Evolutionary conservation across 2,797 vertebrate genomes (phyloP).

Genomic region (Girardinus metallicus): DNA sequence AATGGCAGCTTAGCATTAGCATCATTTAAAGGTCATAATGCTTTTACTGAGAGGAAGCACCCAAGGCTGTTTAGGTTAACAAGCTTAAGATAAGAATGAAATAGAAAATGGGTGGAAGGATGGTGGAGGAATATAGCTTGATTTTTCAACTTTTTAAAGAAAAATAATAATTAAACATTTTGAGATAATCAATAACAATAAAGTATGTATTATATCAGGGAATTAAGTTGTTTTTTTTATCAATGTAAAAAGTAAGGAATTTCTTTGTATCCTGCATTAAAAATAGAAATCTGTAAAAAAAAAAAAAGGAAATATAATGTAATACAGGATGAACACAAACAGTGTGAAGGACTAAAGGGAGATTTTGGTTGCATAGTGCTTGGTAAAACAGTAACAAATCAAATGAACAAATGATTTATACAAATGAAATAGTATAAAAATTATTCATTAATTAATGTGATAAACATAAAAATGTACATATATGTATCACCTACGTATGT

Average conservation of each 20-base stretch:
- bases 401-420: too few relatives aligned
- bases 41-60: slow-evolving; percentile 41
- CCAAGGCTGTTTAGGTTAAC: slow-evolving; percentile 45
- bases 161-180: too few relatives aligned
- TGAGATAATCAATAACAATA: too few relatives aligned
- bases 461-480: too few relatives aligned
- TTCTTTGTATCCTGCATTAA: background rate
- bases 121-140: too few relatives aligned
- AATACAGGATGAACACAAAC: background rate
- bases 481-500: too few relatives aligned
- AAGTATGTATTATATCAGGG: too few relatives aligned
- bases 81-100: slow-evolving; percentile 32
- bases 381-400: background rate
- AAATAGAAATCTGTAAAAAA: background rate
- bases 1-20: slow-evolving; percentile 47
- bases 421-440: too few relatives aligned
- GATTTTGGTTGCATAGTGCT: background rate
- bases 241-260: background rate
- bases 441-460: too few relatives aligned
- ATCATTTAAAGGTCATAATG: slow-evolving; percentile 60
- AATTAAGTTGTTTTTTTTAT: background rate
- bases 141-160: too few relatives aligned
- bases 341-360: background rate
- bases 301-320: background rate
- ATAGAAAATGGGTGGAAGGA: slow-evolving; percentile 1